Evolutionary conservation across 2,113 vertebrate genomes (phyloP), one percentile per base, ranked within the genome.

Genomic region (Dinomys branickii): DNA sequence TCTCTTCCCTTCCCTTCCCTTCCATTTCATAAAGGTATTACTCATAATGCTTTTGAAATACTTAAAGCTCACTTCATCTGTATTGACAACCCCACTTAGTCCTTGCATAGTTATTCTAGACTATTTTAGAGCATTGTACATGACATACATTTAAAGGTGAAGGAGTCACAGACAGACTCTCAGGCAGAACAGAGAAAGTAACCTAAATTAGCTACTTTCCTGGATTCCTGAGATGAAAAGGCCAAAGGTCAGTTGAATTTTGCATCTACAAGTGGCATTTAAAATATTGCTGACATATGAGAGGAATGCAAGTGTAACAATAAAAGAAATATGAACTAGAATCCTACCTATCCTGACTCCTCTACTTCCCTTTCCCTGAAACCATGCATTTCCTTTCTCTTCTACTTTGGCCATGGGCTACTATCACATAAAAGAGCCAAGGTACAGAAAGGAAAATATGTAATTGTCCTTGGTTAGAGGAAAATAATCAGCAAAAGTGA

Each of bases 21-120:
- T 17, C 83, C 63, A 33, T 88, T 93, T 65, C 52, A 63, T 90
- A 47, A n/a, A n/a, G 91, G n/a, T 5, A 22, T 81, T 75, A 94
- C 11, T 95, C 30, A 81, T 3, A 97, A 41, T 56, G 44, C 14
- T 54, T 81, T 41, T 47, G 28, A 80, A 83, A 20, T 80, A 65
- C 19, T 78, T 95, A 90, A 91, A 92, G 30, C 20, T 71, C 81
- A 71, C 30, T 65, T 86, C 92, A 67, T 83, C 22, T 94, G 26
- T 69, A 52, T 2, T 93, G 54, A 80, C 85, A 47, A 44, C 7
- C 38, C 30, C 33, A 69, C 33, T 71, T 71, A 82, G 69, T 94
- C 28, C 69, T 73, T 81, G 22, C 59, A 58, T 38, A 88, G 58
- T 78, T 93, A 85, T 63, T 93, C 63, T 75, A 38, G 56, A 69